Base-by-base conservation (phyloP, 2,797 vertebrate species). In the Protosalanx chinensis region DNA sequence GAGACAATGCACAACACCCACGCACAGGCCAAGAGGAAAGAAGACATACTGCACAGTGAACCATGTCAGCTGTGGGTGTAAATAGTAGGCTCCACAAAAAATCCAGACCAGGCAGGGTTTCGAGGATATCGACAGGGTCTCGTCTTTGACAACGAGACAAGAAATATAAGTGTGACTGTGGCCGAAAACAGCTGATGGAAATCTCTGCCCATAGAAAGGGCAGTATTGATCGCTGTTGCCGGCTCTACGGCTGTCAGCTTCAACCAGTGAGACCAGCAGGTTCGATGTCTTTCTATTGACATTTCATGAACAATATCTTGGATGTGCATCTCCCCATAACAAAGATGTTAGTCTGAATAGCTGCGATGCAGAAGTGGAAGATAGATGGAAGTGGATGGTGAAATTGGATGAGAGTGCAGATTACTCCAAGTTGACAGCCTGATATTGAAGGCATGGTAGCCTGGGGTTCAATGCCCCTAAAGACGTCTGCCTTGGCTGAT, bases 181-280 rank as follows among this genome's bases (percentile, higher is more conserved):
- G 68, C 46, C 30, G 68, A 77, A 67, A 72, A 66, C 58, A 27
- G 65, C 59, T 20, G 74, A 73, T 73, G 51, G 49, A 63, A 67
- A 72, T 80, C 75, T 77, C 67, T 33, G 67, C 72, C 56, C 59
- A 67, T 60, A 67, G 29, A 72, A 72, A 67, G 72, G 70, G 63
- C 65, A 60, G 41, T 59, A 80, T 82, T 80, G 74, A 82, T 80
- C 76, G 68, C 76, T 71, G 72, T 70, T 29, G 13, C 46, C 56
- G 27, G 5, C 5, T 65, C 37, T 62, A 72, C 51, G n/a, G 10
- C 51, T 30, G n/a, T 5, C 30, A 41, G 37, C 8, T 10, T 41
- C 37, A 41, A 41, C 8, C 37, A 41, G 37, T 41, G 37, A 41
- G 37, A 41, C 37, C 37, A 7, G 12, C 37, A 41, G 37, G 1